Conservation (phyloP, 2,888 invertebrate species). For the Lamellibrachia satsuma region DNA sequence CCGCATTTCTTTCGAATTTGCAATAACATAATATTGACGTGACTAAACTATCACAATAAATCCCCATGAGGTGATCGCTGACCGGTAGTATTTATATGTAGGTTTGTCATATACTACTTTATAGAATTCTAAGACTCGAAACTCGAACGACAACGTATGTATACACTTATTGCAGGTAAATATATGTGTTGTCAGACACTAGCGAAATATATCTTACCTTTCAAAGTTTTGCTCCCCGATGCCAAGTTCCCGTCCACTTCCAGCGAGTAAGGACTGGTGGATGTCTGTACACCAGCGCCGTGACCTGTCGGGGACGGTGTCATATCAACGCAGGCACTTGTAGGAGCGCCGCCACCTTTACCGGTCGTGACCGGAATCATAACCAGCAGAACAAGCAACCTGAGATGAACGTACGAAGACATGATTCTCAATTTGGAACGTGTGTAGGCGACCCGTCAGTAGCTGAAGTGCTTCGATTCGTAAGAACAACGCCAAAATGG, state of each 20-base stretch:
- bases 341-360: background rate
- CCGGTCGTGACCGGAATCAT: background rate
- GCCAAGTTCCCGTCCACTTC: background rate
- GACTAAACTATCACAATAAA: no score
- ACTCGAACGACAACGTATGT: no score
- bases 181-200: background rate
- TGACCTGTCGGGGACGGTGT: background rate
- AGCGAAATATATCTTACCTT: background rate
- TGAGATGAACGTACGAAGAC: background rate
- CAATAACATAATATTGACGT: no score
- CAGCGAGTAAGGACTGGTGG: background rate
- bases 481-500: background rate
- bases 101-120: no score
- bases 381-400: background rate
- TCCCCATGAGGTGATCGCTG: no score
- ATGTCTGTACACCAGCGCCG: background rate
- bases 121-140: no score
- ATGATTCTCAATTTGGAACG: background rate
- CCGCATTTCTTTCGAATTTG: no score
- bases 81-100: no score
- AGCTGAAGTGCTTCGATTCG: background rate
- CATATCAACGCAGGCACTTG: background rate
- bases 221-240: background rate
- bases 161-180: background rate
- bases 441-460: background rate